Evolutionary conservation across 2,888 invertebrate genomes (phyloP).

Genomic region (Myathropa florea): DNA sequence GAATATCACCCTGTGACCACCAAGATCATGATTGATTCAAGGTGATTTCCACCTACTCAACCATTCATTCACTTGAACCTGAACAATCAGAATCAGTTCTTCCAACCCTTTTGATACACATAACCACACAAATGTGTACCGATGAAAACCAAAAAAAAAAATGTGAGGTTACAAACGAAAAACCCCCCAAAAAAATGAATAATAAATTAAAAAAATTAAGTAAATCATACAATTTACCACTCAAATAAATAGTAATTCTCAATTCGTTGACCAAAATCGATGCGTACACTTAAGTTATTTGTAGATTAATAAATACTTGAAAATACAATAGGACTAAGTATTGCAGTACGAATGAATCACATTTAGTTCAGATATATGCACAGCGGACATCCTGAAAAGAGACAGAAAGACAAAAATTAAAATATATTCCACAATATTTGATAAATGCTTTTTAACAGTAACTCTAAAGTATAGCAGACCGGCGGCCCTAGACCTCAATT

Average conservation of each 20-base stretch:
- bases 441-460: background rate
- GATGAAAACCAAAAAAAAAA: too few species aligned
- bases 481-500: too few species aligned
- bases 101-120: too few species aligned
- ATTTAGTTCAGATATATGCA: constrained; percentile 62
- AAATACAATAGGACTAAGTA: constrained; percentile 65
- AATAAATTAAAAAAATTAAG: background rate
- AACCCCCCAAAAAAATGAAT: background rate
- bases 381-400: constrained; percentile 62
- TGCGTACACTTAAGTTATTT: constrained; percentile 41
- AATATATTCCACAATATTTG: background rate
- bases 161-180: too few species aligned
- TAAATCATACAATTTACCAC: constrained; percentile 33
- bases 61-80: too few species aligned
- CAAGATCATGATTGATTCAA: too few species aligned
- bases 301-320: constrained; percentile 66
- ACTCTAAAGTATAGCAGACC: too few species aligned
- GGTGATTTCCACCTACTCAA: too few species aligned
- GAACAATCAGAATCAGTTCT: too few species aligned
- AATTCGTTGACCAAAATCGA: constrained; percentile 46
- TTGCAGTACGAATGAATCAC: constrained; percentile 66
- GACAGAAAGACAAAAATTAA: constrained; percentile 7
- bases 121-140: too few species aligned
- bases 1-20: too few species aligned
- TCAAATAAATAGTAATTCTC: constrained; percentile 20